Percentiles rank a stretch among this genome's conserved stretches.
Evolutionary conservation across 2,888 invertebrate genomes (phyloP).

Genomic region (Listrodromus nycthemerus): DNA sequence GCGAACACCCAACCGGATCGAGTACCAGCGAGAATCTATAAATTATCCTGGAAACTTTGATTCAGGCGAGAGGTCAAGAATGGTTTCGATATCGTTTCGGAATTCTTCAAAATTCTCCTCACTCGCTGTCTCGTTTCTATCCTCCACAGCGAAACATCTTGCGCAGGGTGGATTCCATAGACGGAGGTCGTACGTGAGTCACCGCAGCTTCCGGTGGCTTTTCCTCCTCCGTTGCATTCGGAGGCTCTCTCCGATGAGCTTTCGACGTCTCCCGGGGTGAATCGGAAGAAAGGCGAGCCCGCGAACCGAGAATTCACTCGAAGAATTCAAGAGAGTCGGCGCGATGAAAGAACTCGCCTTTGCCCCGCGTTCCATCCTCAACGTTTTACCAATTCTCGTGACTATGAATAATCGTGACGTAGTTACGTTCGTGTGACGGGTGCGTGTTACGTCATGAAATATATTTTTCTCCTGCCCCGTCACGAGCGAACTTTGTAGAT

Average conservation of each 20-base stretch:
- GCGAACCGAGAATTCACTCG: constrained; percentile 10
- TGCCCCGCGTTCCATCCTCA: not conserved
- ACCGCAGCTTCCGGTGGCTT: not conserved
- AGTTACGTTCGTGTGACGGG: not conserved
- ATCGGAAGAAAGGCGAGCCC: constrained; percentile 30
- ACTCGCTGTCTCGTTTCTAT: not conserved
- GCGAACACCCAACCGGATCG: not conserved
- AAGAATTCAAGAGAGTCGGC: constrained; percentile 19
- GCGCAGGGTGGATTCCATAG: not conserved
- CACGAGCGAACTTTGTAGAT: not conserved
- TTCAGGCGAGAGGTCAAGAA: not conserved
- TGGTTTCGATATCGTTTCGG: not conserved
- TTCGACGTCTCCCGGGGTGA: constrained; percentile 20
- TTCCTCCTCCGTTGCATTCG: constrained; percentile 26
- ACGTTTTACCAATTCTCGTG: not conserved
- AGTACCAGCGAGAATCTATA: not conserved
- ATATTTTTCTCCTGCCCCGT: not conserved
- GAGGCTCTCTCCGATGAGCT: constrained; percentile 17
- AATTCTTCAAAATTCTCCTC: not conserved
- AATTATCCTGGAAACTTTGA: not conserved
- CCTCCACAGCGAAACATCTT: not conserved
- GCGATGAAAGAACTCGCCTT: not conserved
- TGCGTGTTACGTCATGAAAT: not conserved
- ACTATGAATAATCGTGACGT: not conserved
- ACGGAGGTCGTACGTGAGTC: constrained; percentile 5